Conservation (phyloP, 2,113 vertebrate species). For the Saccopteryx bilineata region DNA sequence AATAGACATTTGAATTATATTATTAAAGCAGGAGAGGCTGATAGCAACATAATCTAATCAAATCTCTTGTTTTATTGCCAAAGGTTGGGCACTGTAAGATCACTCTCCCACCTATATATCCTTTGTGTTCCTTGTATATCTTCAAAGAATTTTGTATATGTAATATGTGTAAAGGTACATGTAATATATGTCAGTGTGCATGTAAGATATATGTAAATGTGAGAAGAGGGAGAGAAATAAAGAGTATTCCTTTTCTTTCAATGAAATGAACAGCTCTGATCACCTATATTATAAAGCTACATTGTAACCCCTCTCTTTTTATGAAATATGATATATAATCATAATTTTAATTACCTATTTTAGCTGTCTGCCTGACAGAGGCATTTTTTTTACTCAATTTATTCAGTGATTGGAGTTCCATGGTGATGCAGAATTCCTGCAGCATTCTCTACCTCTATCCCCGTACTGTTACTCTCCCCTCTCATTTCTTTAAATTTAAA, state of each 20-base stretch:
- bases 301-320: neutral
- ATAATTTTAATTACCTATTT: constrained; percentile 33
- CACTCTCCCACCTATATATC: neutral
- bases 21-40: neutral
- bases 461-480: neutral
- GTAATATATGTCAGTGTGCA: neutral
- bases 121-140: neutral
- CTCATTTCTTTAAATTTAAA: neutral
- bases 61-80: neutral
- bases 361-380: neutral
- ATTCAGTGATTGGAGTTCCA: neutral
- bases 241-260: neutral
- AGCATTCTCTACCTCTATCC: neutral
- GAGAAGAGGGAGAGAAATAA: neutral
- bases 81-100: neutral
- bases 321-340: constrained; percentile 12
- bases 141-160: neutral
- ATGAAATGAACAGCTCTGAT: neutral
- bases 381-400: neutral
- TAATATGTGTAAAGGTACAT: neutral
- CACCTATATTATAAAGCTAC: neutral
- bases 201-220: neutral
- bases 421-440: neutral
- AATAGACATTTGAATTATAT: neutral
- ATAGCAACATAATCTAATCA: neutral